phyloP scores from a whole-genome alignment of 2,797 vertebrate species.

The Lepilemur septentrionalis region DNA sequence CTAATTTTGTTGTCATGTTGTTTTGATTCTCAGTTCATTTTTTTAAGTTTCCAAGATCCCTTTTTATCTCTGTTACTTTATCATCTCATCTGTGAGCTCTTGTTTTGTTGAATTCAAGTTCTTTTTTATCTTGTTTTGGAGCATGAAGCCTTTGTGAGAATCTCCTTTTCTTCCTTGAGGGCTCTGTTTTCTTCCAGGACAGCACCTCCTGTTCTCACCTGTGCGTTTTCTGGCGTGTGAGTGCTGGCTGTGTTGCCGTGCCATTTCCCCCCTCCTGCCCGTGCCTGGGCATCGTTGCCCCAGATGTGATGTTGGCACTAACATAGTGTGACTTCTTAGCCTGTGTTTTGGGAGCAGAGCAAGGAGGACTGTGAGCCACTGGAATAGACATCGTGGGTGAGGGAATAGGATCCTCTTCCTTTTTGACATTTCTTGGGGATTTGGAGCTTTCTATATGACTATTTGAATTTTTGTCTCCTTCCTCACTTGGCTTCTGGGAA shows the following conservation, averaged over 20 bases:
- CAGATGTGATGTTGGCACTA: not conserved
- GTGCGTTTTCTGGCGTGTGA: not conserved
- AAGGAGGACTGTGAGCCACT: not conserved
- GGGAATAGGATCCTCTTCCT: no score
- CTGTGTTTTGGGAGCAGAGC: not conserved
- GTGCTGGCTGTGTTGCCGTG: not conserved
- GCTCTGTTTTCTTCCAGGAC: not conserved
- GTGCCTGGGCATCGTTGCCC: not conserved
- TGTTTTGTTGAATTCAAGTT: not conserved
- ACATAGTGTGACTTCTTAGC: not conserved
- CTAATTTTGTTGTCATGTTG: not conserved
- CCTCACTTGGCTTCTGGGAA: not conserved
- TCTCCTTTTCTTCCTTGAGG: not conserved
- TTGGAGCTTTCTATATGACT: not conserved
- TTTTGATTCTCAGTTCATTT: not conserved
- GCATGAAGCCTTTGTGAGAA: not conserved
- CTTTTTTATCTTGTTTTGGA: not conserved
- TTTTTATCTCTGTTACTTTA: not conserved
- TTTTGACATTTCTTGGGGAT: not conserved
- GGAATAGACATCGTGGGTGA: accelerated
- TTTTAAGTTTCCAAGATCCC: not conserved
- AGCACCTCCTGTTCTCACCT: not conserved
- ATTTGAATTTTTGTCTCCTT: not conserved
- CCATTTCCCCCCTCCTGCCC: not conserved
- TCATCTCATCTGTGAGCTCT: not conserved